Base-by-base conservation (phyloP, 2,797 vertebrate genomes). In the Catostomus latipinnis region DNA sequence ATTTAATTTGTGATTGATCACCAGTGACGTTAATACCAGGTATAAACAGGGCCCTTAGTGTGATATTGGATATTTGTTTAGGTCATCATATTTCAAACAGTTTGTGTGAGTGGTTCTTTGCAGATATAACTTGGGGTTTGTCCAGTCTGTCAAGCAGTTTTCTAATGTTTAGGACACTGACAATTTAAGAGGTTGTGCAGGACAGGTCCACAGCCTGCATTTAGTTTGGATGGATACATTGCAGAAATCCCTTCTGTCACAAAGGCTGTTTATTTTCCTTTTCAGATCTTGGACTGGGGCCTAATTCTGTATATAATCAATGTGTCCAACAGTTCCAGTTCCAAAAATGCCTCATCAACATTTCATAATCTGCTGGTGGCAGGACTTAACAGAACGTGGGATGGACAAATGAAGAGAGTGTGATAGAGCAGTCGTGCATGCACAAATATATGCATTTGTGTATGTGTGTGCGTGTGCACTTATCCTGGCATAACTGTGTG, bases 121-220 rank as follows among this genome's bases (percentile, higher is more conserved):
- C 10, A 34, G 34, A 34, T 34, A 34, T 34, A 34, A 34, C 34
- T 34, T 34, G 34, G 22, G 34, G 34, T 34, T 34, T 34, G 34
- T 34, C 34, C 1, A 45, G n/a, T 10, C 43, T n/a, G 14, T 12
- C 45, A 71, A 57, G 16, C 34, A 56, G 22, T 34, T 57, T 13
- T 75, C 71, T 57, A 52, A 49, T 72, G 68, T 70, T 43, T 46
- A 81, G 16, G 43, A 62, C 2, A 54, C 5, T 18, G 34, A 13
- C 50, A 0, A n/a, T 34, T 43, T 8, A 63, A 66, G 61, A 43
- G 62, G 86, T 91, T 90, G 92, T 49, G 65, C 22, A 68, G 58
- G 18, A 60, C 92, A 91, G 95, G 95, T 95, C 94, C 93, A 94
- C 90, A 93, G 95, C 95, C 95, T 90, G 93, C 97, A 95, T 98